Evolutionary conservation across 2,797 vertebrate species (phyloP).

Genomic region (Manis pentadactyla): DNA sequence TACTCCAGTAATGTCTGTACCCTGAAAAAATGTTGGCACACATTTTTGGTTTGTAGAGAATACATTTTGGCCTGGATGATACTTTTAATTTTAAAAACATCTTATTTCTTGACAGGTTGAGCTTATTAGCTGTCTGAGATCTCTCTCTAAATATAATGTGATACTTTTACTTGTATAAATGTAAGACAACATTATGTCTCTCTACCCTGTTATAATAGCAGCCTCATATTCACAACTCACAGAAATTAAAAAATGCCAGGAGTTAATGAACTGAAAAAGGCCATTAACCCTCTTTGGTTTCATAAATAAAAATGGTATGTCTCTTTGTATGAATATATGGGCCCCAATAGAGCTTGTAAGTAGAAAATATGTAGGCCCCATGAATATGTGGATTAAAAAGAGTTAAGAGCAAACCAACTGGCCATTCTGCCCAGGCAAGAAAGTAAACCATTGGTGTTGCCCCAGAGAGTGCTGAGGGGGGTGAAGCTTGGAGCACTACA

Average conservation of each 20-base stretch:
- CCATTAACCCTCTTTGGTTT: neutral
- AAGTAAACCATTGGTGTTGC: neutral
- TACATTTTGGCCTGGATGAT: neutral
- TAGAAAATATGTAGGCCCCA: neutral
- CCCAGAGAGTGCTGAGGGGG: neutral
- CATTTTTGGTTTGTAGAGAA: constrained; percentile 41
- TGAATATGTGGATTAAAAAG: neutral
- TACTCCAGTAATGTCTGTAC: neutral
- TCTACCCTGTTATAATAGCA: neutral
- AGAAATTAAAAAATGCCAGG: neutral
- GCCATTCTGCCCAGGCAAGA: neutral
- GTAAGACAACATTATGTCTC: neutral
- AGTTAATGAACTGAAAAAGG: neutral
- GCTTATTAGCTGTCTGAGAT: neutral
- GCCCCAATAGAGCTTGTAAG: neutral
- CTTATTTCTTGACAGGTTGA: neutral
- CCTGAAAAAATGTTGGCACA: neutral
- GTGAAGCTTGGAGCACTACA: neutral
- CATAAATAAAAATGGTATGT: neutral
- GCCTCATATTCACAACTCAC: neutral
- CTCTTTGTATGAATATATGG: neutral
- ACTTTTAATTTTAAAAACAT: too few species aligned
- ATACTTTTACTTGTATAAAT: neutral
- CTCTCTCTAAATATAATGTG: neutral
- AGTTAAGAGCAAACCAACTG: neutral